Evolutionary conservation across 2,797 vertebrate species (phyloP).

Genomic region (Hypotaenidia philippensis): DNA sequence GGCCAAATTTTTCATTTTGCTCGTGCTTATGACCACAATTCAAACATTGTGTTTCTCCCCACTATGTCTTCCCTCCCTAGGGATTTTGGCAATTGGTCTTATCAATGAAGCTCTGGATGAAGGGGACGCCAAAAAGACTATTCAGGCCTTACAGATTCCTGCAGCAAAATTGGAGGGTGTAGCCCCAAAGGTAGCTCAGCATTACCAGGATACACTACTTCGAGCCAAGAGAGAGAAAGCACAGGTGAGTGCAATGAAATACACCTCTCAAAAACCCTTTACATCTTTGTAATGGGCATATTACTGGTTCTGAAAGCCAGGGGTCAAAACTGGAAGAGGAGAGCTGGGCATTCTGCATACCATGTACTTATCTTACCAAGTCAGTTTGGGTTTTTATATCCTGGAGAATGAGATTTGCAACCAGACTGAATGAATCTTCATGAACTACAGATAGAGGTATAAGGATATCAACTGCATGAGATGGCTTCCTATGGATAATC

Average conservation of each 20-base stretch:
- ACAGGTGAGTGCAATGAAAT: constrained; percentile 83
- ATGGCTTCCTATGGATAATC: not conserved
- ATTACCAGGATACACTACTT: constrained; percentile 94
- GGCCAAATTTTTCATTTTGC: no score
- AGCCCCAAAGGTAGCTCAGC: constrained; percentile 88
- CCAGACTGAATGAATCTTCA: not conserved
- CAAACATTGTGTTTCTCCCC: not conserved
- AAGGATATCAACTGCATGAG: not conserved
- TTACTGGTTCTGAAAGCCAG: not conserved
- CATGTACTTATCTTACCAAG: not conserved
- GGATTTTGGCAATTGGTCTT: constrained; percentile 93
- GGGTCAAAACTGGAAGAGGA: not conserved
- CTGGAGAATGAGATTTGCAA: not conserved
- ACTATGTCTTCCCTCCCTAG: constrained; percentile 68
- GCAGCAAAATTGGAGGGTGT: constrained; percentile 94
- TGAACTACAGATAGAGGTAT: not conserved
- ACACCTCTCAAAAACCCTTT: not conserved
- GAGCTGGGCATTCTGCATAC: not conserved
- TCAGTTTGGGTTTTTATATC: not conserved
- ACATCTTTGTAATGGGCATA: not conserved
- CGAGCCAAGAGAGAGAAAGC: constrained; percentile 95
- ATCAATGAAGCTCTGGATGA: constrained; percentile 97
- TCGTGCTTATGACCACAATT: not conserved
- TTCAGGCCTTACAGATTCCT: constrained; percentile 89
- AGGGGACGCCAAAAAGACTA: constrained; percentile 88